Percentiles rank a stretch among this genome's conserved stretches.
Conservation (phyloP, 1,140 invertebrate genomes). For the Tetraneura akinire region DNA sequence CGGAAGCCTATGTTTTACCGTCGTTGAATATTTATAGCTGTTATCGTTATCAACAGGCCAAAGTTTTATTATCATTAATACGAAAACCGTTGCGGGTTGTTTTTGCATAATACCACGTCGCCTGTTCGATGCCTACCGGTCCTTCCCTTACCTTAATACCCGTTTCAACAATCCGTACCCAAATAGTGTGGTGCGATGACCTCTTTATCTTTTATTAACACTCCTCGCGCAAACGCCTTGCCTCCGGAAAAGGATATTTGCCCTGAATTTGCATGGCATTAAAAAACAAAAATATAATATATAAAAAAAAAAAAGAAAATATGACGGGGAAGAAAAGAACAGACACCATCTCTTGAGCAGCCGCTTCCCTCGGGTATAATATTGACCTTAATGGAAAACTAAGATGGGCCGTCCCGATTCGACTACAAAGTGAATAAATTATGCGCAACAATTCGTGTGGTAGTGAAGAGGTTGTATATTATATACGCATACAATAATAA, state of each 20-base stretch:
- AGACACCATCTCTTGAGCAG: background rate
- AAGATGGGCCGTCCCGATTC: background rate
- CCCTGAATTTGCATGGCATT: constrained; percentile 39
- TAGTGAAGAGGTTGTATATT: too few relatives aligned
- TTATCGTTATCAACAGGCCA: constrained; percentile 50
- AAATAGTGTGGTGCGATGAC: constrained; percentile 25
- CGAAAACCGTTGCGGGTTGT: constrained; percentile 15
- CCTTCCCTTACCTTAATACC: background rate
- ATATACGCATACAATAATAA: too few relatives aligned
- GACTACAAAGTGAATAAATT: constrained; percentile 27
- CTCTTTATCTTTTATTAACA: constrained; percentile 51
- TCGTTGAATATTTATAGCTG: constrained; percentile 30
- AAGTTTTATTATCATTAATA: constrained; percentile 51
- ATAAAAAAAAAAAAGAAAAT: constrained; percentile 34
- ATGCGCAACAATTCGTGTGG: background rate
- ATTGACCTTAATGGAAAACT: constrained; percentile 44
- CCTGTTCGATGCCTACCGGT: background rate
- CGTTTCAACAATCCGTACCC: constrained; percentile 11
- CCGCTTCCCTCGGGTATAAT: background rate
- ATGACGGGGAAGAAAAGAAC: background rate
- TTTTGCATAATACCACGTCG: constrained; percentile 25
- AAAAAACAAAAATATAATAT: too few relatives aligned
- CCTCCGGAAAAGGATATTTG: background rate
- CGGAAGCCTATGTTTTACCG: background rate
- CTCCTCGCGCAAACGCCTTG: constrained; percentile 17